These are phyloP conservation scores for Podarcis cretensis DNA, from an alignment of 2,113 vertebrate species.

Conservation along the genomic window DNA sequence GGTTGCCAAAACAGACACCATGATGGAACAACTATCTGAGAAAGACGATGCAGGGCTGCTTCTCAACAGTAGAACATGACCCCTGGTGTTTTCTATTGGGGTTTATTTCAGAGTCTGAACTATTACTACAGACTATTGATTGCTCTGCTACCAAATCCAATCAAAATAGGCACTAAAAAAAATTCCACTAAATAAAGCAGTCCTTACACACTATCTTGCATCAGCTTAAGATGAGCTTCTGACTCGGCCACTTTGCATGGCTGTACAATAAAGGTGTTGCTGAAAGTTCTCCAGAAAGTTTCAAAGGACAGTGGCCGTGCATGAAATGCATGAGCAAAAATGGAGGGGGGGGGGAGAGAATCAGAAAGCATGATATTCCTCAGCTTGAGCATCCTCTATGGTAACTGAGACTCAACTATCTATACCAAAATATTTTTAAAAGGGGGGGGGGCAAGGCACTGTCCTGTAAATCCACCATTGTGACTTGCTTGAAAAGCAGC, in stretches of 20 bases:
- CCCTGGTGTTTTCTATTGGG: background rate
- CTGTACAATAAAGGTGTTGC: background rate
- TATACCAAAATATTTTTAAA: background rate
- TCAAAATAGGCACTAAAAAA: background rate
- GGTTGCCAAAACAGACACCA: rapidly evolving
- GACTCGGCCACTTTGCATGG: background rate
- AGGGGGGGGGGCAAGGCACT: background rate
- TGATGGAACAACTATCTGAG: background rate
- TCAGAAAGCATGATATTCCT: background rate
- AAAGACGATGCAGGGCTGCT: background rate
- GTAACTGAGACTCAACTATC: background rate
- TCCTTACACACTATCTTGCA: background rate
- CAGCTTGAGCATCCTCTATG: background rate
- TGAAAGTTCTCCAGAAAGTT: background rate
- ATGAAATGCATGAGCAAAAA: background rate
- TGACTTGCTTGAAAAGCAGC: background rate
- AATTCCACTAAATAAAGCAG: background rate
- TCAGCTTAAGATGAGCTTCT: background rate
- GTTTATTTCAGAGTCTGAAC: background rate
- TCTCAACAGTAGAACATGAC: background rate
- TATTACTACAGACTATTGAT: background rate
- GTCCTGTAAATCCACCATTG: background rate
- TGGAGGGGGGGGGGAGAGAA: no score
- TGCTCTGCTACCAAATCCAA: background rate
- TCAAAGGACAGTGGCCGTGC: background rate